These are phyloP conservation scores for Steinernema hermaphroditum DNA, from an alignment of 2,888 invertebrate genomes.

Conservation along the genomic window DNA sequence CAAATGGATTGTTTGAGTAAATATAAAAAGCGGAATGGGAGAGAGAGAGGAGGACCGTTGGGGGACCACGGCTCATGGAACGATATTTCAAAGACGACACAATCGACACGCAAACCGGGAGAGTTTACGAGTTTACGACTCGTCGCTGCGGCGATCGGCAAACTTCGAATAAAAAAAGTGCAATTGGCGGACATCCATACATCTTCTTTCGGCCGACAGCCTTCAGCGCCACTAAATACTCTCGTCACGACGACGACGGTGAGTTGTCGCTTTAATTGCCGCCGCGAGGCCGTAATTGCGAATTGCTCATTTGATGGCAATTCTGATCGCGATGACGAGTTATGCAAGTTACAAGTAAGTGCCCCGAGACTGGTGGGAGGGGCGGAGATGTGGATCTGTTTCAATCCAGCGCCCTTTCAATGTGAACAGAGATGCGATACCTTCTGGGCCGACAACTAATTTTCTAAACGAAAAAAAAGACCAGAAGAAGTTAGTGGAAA, in stretches of 20 bases:
- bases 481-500: too few species aligned
- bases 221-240: constrained; percentile 29
- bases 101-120: constrained; percentile 26
- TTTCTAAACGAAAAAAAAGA: too few species aligned
- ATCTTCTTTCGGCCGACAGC: constrained; percentile 17
- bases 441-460: too few species aligned
- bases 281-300: constrained; percentile 28
- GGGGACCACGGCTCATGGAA: background rate
- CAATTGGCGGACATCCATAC: constrained; percentile 22
- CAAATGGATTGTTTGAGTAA: constrained; percentile 27
- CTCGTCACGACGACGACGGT: constrained; percentile 15
- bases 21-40: constrained; percentile 3
- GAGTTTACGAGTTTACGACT: constrained; percentile 24
- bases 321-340: constrained; percentile 19
- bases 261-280: constrained; percentile 30
- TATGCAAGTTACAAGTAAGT: constrained; percentile 6
- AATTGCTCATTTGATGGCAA: constrained; percentile 17
- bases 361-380: too few species aligned
- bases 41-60: background rate
- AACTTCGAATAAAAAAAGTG: constrained; percentile 10
- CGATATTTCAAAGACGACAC: background rate
- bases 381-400: too few species aligned
- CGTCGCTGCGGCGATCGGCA: too few species aligned
- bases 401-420: too few species aligned
- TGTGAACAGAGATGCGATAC: too few species aligned